phyloP scores from a whole-genome alignment of 1,140 invertebrate genomes.

The Drosophila elegans region DNA sequence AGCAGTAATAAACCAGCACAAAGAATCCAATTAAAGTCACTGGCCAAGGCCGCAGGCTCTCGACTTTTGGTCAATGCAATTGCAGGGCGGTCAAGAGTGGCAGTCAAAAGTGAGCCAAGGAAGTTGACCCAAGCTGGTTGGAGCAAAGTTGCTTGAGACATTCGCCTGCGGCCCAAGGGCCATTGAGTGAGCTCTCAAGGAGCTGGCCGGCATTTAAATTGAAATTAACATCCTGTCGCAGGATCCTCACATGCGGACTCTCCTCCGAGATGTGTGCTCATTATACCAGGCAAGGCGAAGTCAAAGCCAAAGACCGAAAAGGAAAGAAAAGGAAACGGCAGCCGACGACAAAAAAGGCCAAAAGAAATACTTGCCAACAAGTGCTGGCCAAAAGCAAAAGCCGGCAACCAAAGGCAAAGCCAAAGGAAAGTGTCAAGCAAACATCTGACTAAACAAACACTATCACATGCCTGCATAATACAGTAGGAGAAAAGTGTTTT shows the following conservation, averaged over 20 bases:
- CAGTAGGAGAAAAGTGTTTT: background rate
- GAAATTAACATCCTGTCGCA: slow-evolving; percentile 78
- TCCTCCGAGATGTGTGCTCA: slow-evolving; percentile 61
- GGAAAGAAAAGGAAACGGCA: slow-evolving; percentile 26
- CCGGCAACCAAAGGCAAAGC: slow-evolving; percentile 32
- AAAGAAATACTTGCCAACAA: slow-evolving; percentile 63
- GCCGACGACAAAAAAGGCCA: slow-evolving; percentile 9
- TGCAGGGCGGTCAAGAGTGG: slow-evolving; percentile 12
- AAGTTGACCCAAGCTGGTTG: slow-evolving; percentile 33
- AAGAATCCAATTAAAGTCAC: slow-evolving; percentile 76
- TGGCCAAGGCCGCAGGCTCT: slow-evolving; percentile 33
- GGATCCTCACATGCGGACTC: slow-evolving; percentile 26
- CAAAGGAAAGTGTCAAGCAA: slow-evolving; percentile 78
- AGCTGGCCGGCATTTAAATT: slow-evolving; percentile 74
- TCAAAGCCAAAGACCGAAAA: slow-evolving; percentile 59
- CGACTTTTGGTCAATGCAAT: slow-evolving; percentile 42
- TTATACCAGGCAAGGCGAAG: slow-evolving; percentile 57
- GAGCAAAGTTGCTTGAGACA: slow-evolving; percentile 43
- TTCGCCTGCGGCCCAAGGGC: slow-evolving; percentile 35
- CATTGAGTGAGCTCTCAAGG: slow-evolving; percentile 59
- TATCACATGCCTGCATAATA: slow-evolving; percentile 4
- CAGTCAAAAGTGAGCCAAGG: slow-evolving; percentile 48
- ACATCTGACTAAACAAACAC: slow-evolving; percentile 61
- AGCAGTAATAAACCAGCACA: slow-evolving; percentile 12
- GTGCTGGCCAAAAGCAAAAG: slow-evolving; percentile 53